phyloP scores from a whole-genome alignment of 2,888 invertebrate species.

The Scaptomyza flava region DNA sequence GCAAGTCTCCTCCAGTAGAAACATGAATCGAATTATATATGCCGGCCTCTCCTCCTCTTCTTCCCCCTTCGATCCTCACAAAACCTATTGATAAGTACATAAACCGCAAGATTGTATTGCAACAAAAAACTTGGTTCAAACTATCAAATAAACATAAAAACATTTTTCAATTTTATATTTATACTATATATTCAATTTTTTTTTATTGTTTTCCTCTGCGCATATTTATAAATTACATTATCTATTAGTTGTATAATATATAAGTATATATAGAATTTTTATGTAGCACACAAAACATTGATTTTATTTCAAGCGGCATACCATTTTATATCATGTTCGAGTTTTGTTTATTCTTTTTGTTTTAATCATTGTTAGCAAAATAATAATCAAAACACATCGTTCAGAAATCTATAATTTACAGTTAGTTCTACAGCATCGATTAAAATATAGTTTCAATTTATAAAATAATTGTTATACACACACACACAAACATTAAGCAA shows the following conservation, averaged over 20 bases:
- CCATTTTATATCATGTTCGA: conserved; percentile 48
- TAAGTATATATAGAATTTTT: conserved; percentile 19
- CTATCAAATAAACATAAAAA: conserved; percentile 42
- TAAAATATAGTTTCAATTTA: conserved; percentile 70
- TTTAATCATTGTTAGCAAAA: conserved; percentile 52
- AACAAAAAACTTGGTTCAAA: conserved; percentile 54
- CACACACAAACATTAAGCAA: conserved; percentile 48
- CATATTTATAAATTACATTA: conserved; percentile 59
- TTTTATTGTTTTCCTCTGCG: conserved; percentile 59
- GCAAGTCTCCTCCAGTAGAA: conserved; percentile 22
- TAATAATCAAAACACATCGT: conserved; percentile 33
- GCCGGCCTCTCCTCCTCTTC: conserved; percentile 1
- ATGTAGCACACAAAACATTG: conserved; percentile 53
- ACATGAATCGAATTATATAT: conserved; percentile 37
- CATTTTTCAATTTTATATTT: conserved; percentile 29
- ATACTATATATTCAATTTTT: conserved; percentile 14
- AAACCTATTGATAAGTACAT: conserved; percentile 30
- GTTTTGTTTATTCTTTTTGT: conserved; percentile 37
- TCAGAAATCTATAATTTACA: conserved; percentile 70
- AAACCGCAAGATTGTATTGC: conserved; percentile 48
- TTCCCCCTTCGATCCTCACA: conserved; percentile 18
- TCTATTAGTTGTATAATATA: conserved; percentile 63
- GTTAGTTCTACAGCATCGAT: conserved; percentile 56
- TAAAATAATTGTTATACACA: conserved; percentile 61
- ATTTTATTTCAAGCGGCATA: conserved; percentile 60